Percentiles rank a stretch among this genome's conserved stretches.
Conservation (phyloP, 2,888 invertebrate species). For the Oxystoma pomonae region DNA sequence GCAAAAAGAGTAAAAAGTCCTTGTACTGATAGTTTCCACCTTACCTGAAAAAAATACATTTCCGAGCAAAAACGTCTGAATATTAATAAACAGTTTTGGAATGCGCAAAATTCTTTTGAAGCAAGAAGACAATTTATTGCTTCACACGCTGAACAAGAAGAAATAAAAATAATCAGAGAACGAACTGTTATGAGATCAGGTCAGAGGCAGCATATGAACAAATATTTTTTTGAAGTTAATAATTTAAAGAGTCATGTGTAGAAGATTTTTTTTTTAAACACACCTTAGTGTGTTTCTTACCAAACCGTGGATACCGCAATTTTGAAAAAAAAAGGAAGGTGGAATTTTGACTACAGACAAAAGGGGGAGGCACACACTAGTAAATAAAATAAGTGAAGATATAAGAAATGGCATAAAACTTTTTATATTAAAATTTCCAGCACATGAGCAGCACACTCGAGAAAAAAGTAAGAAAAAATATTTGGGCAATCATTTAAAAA, state of each 20-base stretch:
- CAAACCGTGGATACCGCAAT: neutral
- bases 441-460: slow-evolving; percentile 20
- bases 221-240: neutral
- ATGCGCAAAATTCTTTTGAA: neutral
- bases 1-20: neutral
- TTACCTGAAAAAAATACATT: neutral
- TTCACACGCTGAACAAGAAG: neutral
- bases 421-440: slow-evolving; percentile 21
- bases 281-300: neutral
- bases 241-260: neutral
- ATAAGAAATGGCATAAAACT: slow-evolving; percentile 13
- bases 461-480: slow-evolving; percentile 19
- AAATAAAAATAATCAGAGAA: neutral
- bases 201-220: neutral
- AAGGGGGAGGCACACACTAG: slow-evolving; percentile 16
- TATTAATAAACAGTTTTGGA: neutral
- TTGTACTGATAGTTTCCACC: neutral
- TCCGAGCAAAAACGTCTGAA: neutral
- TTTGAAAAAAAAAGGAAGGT: slow-evolving; percentile 7
- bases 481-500: slow-evolving; percentile 22
- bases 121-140: neutral
- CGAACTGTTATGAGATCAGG: too few relatives aligned
- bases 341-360: slow-evolving; percentile 13
- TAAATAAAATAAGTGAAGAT: slow-evolving; percentile 15
- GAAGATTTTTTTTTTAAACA: neutral